phyloP scores from a whole-genome alignment of 2,113 vertebrate species.

The Pluvialis apricaria region DNA sequence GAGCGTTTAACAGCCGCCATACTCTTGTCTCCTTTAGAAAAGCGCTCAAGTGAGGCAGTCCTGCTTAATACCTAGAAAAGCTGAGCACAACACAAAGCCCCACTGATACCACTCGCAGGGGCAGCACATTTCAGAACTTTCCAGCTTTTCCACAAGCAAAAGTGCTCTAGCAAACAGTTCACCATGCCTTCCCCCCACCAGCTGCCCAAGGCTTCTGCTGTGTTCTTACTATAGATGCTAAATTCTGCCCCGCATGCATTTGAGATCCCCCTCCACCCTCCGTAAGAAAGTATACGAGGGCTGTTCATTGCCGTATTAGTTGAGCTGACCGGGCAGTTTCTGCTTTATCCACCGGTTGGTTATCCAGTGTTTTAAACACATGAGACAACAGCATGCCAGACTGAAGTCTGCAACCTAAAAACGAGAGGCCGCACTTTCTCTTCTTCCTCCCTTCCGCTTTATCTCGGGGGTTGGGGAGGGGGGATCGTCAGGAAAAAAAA shows the following conservation, averaged over 20 bases:
- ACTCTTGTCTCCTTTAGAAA: neutral
- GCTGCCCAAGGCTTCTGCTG: neutral
- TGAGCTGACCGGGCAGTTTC: neutral
- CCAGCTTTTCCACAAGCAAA: neutral
- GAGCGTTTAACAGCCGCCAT: neutral
- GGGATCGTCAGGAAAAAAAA: neutral
- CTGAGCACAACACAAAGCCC: neutral
- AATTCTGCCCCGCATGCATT: neutral
- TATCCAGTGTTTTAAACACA: neutral
- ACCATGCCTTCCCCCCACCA: neutral
- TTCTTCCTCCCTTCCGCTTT: neutral
- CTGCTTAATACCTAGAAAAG: neutral
- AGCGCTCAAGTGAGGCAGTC: neutral
- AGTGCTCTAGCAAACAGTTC: neutral
- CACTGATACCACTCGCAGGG: neutral
- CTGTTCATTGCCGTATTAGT: neutral
- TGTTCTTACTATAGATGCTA: neutral
- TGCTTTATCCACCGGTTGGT: neutral
- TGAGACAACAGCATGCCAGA: neutral
- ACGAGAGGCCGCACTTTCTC: neutral
- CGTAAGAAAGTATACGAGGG: neutral
- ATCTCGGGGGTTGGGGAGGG: neutral
- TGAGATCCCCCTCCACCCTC: neutral
- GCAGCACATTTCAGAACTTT: neutral
- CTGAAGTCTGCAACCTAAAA: neutral